Evolutionary conservation across 2,797 vertebrate genomes (phyloP).

Genomic region (Oryzias dopingdopingensis): DNA sequence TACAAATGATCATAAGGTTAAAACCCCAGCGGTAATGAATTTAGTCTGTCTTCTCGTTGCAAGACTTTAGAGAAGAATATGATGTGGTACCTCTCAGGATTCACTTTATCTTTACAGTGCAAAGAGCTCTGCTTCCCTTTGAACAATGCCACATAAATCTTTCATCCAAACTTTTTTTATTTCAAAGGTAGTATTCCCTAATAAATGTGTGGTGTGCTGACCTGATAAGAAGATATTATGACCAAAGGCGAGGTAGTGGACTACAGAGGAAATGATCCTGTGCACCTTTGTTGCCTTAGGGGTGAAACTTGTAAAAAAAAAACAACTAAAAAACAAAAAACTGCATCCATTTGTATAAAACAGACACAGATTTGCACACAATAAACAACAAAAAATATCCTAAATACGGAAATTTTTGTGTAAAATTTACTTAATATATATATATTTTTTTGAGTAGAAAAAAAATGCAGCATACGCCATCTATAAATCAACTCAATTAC

Average conservation of each 20-base stretch:
- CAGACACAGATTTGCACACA: not conserved
- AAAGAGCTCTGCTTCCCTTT: conserved; percentile 73
- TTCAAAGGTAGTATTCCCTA: conserved; percentile 77
- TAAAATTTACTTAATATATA: not conserved
- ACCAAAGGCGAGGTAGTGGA: conserved; percentile 62
- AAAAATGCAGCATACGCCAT: conserved; percentile 41
- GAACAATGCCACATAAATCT: conserved; percentile 76
- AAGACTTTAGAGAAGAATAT: conserved; percentile 39
- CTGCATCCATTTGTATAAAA: conserved; percentile 18
- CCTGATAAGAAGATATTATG: conserved; percentile 71
- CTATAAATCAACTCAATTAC: conserved; percentile 62
- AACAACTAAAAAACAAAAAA: conserved; percentile 5
- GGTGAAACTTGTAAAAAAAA: conserved; percentile 31
- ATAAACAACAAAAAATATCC: not conserved
- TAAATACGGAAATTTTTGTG: not conserved
- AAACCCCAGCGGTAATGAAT: conserved; percentile 4
- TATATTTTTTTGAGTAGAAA: not conserved
- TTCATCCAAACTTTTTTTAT: conserved; percentile 70
- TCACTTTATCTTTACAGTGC: conserved; percentile 65
- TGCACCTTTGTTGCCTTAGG: conserved; percentile 50
- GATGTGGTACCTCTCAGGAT: conserved; percentile 43
- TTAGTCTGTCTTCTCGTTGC: conserved; percentile 26
- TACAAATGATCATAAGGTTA: not conserved
- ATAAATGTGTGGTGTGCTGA: conserved; percentile 69
- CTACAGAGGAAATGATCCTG: conserved; percentile 60